Evolutionary conservation across 2,113 vertebrate genomes (phyloP), one percentile per base, ranked within the genome.

Genomic region (Hylia prasina): DNA sequence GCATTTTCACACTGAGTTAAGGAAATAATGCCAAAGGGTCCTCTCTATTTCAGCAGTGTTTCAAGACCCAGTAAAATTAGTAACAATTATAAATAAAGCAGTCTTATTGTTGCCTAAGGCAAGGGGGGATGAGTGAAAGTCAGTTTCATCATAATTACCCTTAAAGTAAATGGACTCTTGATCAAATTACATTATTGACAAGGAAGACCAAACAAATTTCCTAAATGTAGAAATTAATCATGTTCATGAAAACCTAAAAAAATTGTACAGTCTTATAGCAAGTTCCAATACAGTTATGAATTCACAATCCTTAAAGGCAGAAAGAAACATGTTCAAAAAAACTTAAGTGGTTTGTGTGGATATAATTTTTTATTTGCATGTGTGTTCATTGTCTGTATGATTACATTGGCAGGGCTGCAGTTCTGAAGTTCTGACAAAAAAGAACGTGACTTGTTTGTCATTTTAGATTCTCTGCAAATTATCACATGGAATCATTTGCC

Each of bases 31-130:
- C 93, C 88, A 85, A 63, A 82, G 68, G 80, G 40, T 94, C 19
- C 45, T 91, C 60, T 90, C 93, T 53, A 89, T 64, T 93, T 92
- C 45, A 89, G 14, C 27, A 92, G 22, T 50, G 82, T 97, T 96
- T 97, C 86, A 87, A 96, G 51, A 87, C 63, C 45, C 35, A 94
- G 71, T 86, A 80, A 87, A 96, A 95, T 95, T 89, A 95, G 39
- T 50, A 95, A 58, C 60, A 82, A 87, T 93, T 94, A 93, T 51
- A 93, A 94, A 81, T 68, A 91, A 45, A 80, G 6, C 53, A 40
- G 20, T 42, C 11, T 93, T 56, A 60, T 21, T 79, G 11, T 57
- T 90, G 35, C 73, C 66, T 85, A 68, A 91, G 94, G 60, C 22
- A 90, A 94, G 23, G 86, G 9, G 9, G 78, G 28, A 28, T 37